A percentile compares a stretch with the other conserved stretches of the same genome.
Evolutionary conservation across 2,888 invertebrate genomes (phyloP).

Genomic region (Apantesis nais): DNA sequence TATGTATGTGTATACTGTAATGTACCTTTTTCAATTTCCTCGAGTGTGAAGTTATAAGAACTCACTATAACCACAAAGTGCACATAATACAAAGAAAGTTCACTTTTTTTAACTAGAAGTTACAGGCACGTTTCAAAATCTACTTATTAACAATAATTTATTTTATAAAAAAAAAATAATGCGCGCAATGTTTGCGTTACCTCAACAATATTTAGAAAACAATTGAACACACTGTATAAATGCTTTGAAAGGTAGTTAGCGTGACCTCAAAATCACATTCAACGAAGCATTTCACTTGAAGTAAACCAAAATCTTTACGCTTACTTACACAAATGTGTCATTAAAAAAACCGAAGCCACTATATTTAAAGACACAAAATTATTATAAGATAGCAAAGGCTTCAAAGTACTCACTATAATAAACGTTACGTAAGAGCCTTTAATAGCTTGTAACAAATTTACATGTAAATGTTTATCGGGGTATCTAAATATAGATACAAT

Average conservation of each 20-base stretch:
- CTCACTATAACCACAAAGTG: neutral
- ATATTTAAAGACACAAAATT: neutral
- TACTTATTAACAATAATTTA: neutral
- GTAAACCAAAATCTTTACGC: conserved; percentile 3
- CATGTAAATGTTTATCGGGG: neutral
- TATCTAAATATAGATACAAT: neutral
- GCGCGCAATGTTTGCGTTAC: neutral
- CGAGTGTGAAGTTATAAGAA: neutral
- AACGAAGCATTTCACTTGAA: neutral
- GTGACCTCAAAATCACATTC: conserved; percentile 1
- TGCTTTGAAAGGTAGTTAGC: neutral
- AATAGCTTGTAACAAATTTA: neutral
- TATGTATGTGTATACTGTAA: neutral
- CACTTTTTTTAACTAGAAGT: neutral
- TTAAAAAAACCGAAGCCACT: neutral
- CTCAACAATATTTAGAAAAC: neutral
- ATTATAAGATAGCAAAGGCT: neutral
- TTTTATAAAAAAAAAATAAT: neutral
- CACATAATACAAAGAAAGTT: neutral
- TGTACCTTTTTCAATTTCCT: neutral
- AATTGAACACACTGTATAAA: neutral
- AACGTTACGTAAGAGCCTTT: neutral
- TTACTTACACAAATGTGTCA: conserved; percentile 1
- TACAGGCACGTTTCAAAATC: neutral
- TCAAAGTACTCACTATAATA: too few species aligned